Evolutionary conservation across 2,888 invertebrate species (phyloP).

Genomic region (Thecophora atra): DNA sequence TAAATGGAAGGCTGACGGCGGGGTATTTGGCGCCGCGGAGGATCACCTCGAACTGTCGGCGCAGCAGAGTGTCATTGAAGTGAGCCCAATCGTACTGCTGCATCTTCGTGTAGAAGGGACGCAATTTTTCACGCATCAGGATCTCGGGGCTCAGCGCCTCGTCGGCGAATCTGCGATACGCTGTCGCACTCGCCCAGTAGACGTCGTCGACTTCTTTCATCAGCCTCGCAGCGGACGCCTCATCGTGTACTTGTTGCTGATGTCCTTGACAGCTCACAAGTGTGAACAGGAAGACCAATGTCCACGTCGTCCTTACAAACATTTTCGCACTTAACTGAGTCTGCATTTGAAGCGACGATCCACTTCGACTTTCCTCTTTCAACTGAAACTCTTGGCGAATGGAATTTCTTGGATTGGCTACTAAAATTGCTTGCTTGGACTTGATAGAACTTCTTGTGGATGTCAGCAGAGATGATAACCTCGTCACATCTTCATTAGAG

Average conservation of each 20-base stretch:
- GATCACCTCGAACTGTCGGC: constrained; percentile 49
- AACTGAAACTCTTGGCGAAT: background rate
- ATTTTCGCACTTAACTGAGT: background rate
- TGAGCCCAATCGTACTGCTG: constrained; percentile 46
- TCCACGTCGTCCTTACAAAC: background rate
- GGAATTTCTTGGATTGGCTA: background rate
- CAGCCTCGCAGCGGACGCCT: constrained; percentile 43
- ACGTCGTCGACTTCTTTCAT: constrained; percentile 46
- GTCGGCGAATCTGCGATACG: constrained; percentile 48
- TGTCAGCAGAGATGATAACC: constrained; percentile 14
- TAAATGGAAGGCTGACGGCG: constrained; percentile 46
- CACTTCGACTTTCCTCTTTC: background rate
- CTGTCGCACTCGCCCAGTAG: constrained; percentile 47
- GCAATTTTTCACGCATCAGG: constrained; percentile 49
- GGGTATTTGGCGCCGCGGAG: constrained; percentile 50
- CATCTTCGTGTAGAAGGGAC: constrained; percentile 45
- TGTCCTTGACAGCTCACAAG: background rate
- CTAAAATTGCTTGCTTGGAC: too few relatives aligned
- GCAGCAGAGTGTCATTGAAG: constrained; percentile 45
- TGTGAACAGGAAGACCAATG: background rate
- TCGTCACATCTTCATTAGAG: background rate
- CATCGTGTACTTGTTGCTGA: constrained; percentile 21
- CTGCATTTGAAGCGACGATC: background rate
- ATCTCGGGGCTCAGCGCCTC: constrained; percentile 49
- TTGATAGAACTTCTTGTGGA: background rate